Conservation (phyloP, 2,888 invertebrate genomes). For the Athalia circularis region DNA sequence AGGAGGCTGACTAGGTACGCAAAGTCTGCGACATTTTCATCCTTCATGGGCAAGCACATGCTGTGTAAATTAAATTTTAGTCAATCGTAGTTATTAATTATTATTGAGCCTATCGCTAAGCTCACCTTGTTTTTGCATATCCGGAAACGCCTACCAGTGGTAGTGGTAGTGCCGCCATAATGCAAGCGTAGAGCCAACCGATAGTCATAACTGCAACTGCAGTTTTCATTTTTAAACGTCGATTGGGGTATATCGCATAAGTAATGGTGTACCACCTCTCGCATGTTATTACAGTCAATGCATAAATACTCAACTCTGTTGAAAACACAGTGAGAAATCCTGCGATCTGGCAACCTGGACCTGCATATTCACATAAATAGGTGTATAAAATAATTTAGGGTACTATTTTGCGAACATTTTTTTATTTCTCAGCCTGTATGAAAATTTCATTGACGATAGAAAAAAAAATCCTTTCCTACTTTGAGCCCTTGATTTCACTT, state of each 20-base stretch:
- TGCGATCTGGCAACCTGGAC: conserved; percentile 79
- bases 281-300: conserved; percentile 80
- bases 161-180: conserved; percentile 79
- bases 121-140: conserved; percentile 78
- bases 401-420: too few relatives aligned
- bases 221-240: conserved; percentile 77
- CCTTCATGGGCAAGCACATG: conserved; percentile 82
- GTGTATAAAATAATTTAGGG: background rate
- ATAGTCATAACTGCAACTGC: conserved; percentile 78
- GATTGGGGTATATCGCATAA: conserved; percentile 79
- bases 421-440: too few relatives aligned
- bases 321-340: conserved; percentile 82
- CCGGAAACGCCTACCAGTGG: conserved; percentile 80
- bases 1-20: conserved; percentile 78
- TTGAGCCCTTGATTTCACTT: too few relatives aligned
- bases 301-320: conserved; percentile 81
- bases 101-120: background rate
- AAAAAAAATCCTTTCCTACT: too few relatives aligned
- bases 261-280: conserved; percentile 79
- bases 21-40: conserved; percentile 75
- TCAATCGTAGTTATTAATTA: background rate
- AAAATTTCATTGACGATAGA: too few relatives aligned
- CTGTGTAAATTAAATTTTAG: conserved; percentile 66
- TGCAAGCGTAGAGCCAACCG: conserved; percentile 78
- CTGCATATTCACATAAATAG: conserved; percentile 58